phyloP scores from a whole-genome alignment of 2,888 invertebrate genomes.

The Liodrosophila aerea region DNA sequence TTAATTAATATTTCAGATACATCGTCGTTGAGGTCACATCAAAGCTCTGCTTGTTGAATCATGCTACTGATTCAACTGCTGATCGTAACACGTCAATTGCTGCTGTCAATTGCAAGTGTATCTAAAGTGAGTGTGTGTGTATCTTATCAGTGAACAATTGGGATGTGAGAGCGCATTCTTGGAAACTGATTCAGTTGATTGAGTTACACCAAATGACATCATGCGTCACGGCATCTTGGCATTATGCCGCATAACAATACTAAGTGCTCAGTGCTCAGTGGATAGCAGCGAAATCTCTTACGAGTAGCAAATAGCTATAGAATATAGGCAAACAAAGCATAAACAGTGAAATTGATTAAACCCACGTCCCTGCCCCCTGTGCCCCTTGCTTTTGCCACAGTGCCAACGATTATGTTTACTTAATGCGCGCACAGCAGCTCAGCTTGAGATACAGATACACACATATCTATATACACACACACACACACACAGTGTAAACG shows the following conservation, averaged over 20 bases:
- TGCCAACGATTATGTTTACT: constrained; percentile 18
- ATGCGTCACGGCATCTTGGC: constrained; percentile 5
- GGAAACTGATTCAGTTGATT: constrained; percentile 12
- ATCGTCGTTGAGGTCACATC: constrained; percentile 21
- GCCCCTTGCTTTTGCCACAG: constrained; percentile 5
- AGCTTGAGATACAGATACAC: constrained; percentile 13
- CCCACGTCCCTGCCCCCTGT: neutral
- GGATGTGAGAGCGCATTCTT: constrained; percentile 3
- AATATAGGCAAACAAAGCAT: constrained; percentile 26
- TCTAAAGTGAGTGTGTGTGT: neutral
- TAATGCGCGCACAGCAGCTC: constrained; percentile 23
- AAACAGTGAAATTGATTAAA: constrained; percentile 36
- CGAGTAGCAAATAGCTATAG: constrained; percentile 3
- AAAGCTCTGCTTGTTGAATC: constrained; percentile 31
- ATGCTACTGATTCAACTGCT: constrained; percentile 9
- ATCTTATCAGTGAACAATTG: constrained; percentile 7
- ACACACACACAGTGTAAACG: constrained; percentile 4
- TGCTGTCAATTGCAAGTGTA: neutral
- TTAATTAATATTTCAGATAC: constrained; percentile 47
- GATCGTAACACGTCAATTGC: constrained; percentile 17
- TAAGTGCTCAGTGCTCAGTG: neutral
- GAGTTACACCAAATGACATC: constrained; percentile 16
- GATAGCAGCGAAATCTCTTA: too few species aligned
- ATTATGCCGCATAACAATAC: neutral
- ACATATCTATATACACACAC: constrained; percentile 9